phyloP scores from a whole-genome alignment of 1,140 invertebrate genomes.

The Calycopis cecrops region DNA sequence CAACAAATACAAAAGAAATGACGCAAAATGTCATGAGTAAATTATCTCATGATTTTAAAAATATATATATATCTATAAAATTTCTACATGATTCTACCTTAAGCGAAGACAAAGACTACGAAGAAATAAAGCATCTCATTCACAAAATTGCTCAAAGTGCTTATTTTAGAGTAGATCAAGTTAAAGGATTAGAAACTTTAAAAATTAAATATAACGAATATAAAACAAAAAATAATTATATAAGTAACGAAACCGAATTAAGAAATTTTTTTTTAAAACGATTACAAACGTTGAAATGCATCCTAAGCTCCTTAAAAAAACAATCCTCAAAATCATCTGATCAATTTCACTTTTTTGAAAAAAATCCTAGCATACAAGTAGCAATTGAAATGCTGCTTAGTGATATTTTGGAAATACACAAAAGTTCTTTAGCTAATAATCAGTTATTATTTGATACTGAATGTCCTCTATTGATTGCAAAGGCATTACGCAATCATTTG shows the following conservation, averaged over 20 bases:
- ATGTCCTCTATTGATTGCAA: not conserved
- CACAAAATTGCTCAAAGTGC: not conserved
- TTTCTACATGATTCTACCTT: not conserved
- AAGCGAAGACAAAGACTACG: not conserved
- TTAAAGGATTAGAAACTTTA: not conserved
- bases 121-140: not conserved
- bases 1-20: not conserved
- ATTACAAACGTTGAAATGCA: not conserved
- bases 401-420: not conserved
- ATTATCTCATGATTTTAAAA: not conserved
- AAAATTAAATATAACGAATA: constrained; percentile 10
- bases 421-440: not conserved
- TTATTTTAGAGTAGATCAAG: not conserved
- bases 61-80: not conserved
- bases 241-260: not conserved
- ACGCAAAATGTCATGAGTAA: not conserved
- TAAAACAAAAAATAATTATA: not conserved
- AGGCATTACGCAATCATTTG: not conserved
- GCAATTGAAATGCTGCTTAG: not conserved
- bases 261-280: not conserved
- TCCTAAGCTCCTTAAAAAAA: not conserved
- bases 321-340: not conserved
- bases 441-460: not conserved
- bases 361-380: not conserved
- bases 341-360: not conserved